A percentile compares a stretch with the other conserved stretches of the same genome.
phyloP scores from a whole-genome alignment of 1,140 invertebrate genomes.

The Rhopalosiphum maidis region DNA sequence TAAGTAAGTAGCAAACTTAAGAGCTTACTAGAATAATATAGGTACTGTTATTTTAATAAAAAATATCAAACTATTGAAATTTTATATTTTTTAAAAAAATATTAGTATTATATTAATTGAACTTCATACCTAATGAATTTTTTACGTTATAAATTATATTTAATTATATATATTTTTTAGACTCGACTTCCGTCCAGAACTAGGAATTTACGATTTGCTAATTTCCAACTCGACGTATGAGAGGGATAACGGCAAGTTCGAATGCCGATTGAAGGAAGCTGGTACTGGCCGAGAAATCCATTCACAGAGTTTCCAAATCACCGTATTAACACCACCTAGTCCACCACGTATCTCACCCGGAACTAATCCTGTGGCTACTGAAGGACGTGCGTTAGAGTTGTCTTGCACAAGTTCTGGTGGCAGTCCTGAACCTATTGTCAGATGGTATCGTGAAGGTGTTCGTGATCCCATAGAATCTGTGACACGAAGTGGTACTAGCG shows the following conservation, averaged over 20 bases:
- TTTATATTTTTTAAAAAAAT: not conserved
- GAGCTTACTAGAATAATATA: not conserved
- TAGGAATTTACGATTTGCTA: slow-evolving; percentile 86
- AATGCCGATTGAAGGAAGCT: slow-evolving; percentile 84
- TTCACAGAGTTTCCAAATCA: slow-evolving; percentile 81
- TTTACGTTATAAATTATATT: not conserved
- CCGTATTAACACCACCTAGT: slow-evolving; percentile 83
- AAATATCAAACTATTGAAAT: not conserved
- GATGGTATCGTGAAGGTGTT: slow-evolving; percentile 72
- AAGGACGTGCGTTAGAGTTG: slow-evolving; percentile 78
- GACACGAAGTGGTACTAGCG: slow-evolving; percentile 67
- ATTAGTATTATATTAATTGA: not conserved
- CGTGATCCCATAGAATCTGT: slow-evolving; percentile 71
- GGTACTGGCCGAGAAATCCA: slow-evolving; percentile 84
- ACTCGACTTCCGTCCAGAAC: slow-evolving; percentile 76
- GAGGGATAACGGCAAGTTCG: slow-evolving; percentile 88
- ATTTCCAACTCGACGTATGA: slow-evolving; percentile 87
- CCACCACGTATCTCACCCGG: slow-evolving; percentile 78
- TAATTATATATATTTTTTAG: slow-evolving; percentile 64
- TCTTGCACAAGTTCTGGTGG: slow-evolving; percentile 85
- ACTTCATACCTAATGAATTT: not conserved
- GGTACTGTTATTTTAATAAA: not conserved
- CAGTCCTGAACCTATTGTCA: slow-evolving; percentile 85
- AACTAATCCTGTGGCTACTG: slow-evolving; percentile 74
- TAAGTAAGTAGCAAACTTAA: slow-evolving; percentile 67